Evolutionary conservation across 2,888 invertebrate genomes (phyloP).

Genomic region (Drosophila mimica): DNA sequence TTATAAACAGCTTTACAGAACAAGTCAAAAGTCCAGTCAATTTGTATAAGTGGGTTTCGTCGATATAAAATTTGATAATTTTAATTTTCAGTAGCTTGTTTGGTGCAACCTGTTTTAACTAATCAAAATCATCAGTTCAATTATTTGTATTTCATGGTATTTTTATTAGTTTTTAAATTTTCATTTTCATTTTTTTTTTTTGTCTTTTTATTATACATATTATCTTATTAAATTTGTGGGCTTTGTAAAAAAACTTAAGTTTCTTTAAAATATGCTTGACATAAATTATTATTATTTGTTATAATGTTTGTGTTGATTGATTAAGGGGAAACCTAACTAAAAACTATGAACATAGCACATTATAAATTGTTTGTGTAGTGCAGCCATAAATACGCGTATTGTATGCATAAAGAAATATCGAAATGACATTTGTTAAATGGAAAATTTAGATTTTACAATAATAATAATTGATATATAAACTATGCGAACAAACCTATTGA

Average conservation of each 20-base stretch:
- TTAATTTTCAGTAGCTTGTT: too few relatives aligned
- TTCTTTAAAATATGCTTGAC: conserved; percentile 50
- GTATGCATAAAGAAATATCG: conserved; percentile 44
- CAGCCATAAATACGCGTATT: conserved; percentile 69
- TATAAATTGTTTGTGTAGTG: conserved; percentile 69
- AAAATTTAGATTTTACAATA: conserved; percentile 34
- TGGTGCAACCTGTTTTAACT: too few relatives aligned
- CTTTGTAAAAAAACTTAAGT: conserved; percentile 77
- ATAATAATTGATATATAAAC: conserved; percentile 26
- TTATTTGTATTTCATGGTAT: conserved; percentile 37
- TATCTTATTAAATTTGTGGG: conserved; percentile 64
- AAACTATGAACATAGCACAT: conserved; percentile 80
- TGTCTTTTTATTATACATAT: conserved; percentile 52
- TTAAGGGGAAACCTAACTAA: conserved; percentile 74
- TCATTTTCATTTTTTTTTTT: conserved; percentile 38
- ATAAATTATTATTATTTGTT: conserved; percentile 65
- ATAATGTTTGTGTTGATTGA: conserved; percentile 37
- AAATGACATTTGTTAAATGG: conserved; percentile 42
- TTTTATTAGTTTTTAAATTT: conserved; percentile 57
- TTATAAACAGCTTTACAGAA: not conserved
- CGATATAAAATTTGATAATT: not conserved
- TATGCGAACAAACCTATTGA: conserved; percentile 34
- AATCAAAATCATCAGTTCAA: not conserved
- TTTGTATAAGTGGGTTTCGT: not conserved
- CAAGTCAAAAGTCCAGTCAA: not conserved